Conservation (phyloP, 1,140 invertebrate species). For the Acyrthosiphon pisum region DNA sequence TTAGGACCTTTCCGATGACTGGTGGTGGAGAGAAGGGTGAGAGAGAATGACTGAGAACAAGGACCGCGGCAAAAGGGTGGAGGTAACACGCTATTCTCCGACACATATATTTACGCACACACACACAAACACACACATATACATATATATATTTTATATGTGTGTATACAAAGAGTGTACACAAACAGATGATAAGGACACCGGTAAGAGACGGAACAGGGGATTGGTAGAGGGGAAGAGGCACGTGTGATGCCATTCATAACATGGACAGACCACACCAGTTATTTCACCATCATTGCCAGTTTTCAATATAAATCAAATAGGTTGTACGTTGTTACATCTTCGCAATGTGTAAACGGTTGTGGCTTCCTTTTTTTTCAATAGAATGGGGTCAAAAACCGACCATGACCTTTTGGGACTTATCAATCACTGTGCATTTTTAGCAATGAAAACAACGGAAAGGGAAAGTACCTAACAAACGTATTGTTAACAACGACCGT, state of each 20-base stretch:
- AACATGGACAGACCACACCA: conserved; percentile 50
- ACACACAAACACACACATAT: neutral
- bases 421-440: conserved; percentile 53
- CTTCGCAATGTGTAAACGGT: conserved; percentile 49
- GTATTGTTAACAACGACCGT: neutral
- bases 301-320: conserved; percentile 57
- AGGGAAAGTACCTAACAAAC: conserved; percentile 33
- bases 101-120: neutral
- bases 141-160: neutral
- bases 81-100: conserved; percentile 42
- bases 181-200: conserved; percentile 53
- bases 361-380: conserved; percentile 36
- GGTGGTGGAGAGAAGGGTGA: conserved; percentile 21
- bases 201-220: neutral
- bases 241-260: conserved; percentile 57
- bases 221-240: conserved; percentile 25
- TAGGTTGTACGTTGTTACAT: conserved; percentile 43
- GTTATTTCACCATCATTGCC: conserved; percentile 55
- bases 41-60: conserved; percentile 33
- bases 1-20: conserved; percentile 49
- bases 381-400: conserved; percentile 48
- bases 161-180: conserved; percentile 10
- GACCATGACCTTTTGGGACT: conserved; percentile 50
- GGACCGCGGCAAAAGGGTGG: conserved; percentile 7
- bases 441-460: conserved; percentile 50